Conservation (phyloP, 2,113 vertebrate species). For the Drymodes brunneopygia region DNA sequence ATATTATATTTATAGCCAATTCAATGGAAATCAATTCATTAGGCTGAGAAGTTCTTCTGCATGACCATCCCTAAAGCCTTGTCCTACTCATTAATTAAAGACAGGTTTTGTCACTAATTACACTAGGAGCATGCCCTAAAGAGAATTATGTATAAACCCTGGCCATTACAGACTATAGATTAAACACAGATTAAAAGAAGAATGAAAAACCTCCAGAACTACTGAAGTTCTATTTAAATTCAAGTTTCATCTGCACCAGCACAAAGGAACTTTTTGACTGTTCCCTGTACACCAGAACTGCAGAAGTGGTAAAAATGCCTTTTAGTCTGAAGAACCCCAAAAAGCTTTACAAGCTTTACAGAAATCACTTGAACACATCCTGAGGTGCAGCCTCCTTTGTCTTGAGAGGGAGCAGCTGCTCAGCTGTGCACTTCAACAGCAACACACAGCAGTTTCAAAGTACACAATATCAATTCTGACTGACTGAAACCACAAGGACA, state of each 20-base stretch:
- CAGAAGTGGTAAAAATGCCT: conserved; percentile 30
- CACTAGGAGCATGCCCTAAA: background rate
- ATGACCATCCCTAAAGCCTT: background rate
- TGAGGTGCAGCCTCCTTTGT: conserved; percentile 31
- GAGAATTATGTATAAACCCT: background rate
- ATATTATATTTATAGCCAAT: conserved; percentile 37
- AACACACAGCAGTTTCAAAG: background rate
- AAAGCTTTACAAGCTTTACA: conserved; percentile 15
- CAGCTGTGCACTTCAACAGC: background rate
- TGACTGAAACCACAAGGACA: background rate
- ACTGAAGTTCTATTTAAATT: background rate
- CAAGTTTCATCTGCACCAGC: background rate
- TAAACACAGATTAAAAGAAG: background rate
- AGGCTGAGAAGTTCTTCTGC: background rate
- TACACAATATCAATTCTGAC: background rate
- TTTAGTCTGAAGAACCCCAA: conserved; percentile 14
- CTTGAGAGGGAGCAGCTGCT: conserved; percentile 45
- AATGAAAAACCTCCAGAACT: background rate
- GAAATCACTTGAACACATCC: background rate
- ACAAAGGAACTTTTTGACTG: background rate
- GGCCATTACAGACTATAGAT: background rate
- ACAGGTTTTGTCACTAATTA: conserved; percentile 39
- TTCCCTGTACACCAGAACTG: background rate
- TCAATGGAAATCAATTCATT: conserved; percentile 35
- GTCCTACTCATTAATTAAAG: conserved; percentile 19